Base-by-base conservation (phyloP, 1,140 invertebrate genomes). In the Melitaea cinxia region DNA sequence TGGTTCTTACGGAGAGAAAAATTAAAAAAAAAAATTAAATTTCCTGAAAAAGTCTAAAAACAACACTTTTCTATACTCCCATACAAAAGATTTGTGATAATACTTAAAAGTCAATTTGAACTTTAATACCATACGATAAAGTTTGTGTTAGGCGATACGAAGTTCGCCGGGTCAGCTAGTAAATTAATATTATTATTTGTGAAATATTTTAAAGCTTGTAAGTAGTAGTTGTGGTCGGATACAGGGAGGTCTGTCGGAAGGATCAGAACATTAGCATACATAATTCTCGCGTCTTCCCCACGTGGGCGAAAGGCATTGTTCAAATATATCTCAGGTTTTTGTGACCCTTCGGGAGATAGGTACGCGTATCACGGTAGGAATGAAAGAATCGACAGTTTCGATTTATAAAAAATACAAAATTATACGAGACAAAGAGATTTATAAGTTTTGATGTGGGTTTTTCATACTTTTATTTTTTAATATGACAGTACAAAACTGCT, bases 271-370 rank as follows among this genome's bases (percentile, higher is more conserved):
- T 78, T 78, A 73, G 58, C 76, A 78, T 78, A 73, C 65, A 65
- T 77, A 77, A 77, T 74, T 70, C 65, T 59, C 58, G 64, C 70
- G 65, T 70, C 65, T 63, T 54, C 55, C 58, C 59, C 54, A 56
- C 68, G 76, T 78, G 76, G 76, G 76, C 69, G 67, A 63, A 60
- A 52, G 49, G 50, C 53, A 70, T 75, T 76, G 76, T 78, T 77
- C 72, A 69, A 64, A 73, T 70, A 65, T 64, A 63, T 66, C 55
- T 60, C 53, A 52, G 30, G 33, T 57, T 54, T 61, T 65, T 49
- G 12, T 63, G 33, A 42, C 50, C 53, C 59, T 39, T 9, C 21
- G 42, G 14, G 28, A 70, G 62, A 65, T 57, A 70, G 62, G 61
- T 57, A 65, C 28, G 61, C 70, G 67, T 75, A 70, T 70, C 65